phyloP scores from a whole-genome alignment of 2,888 invertebrate genomes.

The Plagodis pulveraria region DNA sequence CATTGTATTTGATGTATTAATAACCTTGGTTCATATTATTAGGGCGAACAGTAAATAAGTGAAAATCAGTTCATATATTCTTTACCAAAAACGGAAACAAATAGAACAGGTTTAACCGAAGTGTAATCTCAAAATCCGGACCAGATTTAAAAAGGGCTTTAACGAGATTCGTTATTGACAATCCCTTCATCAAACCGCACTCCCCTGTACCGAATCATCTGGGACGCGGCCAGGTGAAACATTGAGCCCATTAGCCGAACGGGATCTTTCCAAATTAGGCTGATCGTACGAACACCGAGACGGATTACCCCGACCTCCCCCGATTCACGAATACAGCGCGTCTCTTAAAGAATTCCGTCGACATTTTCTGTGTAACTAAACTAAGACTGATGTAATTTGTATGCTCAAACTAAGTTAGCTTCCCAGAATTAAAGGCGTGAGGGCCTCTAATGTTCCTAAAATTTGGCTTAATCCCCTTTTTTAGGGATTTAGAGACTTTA shows the following conservation, averaged over 20 bases:
- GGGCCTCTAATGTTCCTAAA: conserved; percentile 54
- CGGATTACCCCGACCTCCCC: conserved; percentile 59
- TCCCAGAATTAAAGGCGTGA: conserved; percentile 66
- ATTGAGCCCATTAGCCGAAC: conserved; percentile 62
- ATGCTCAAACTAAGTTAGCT: conserved; percentile 60
- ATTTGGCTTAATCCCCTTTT: conserved; percentile 49
- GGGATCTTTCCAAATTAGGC: conserved; percentile 67
- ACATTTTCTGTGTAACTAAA: conserved; percentile 61
- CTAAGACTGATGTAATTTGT: conserved; percentile 73
- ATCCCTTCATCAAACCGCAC: too few species aligned
- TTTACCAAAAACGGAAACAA: too few species aligned
- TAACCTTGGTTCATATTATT: too few species aligned
- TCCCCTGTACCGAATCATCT: conserved; percentile 29
- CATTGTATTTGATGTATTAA: too few species aligned
- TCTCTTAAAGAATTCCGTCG: conserved; percentile 60
- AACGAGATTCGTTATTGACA: too few species aligned
- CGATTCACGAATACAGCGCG: conserved; percentile 55
- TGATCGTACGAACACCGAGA: conserved; percentile 65
- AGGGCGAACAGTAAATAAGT: too few species aligned
- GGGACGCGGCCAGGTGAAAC: conserved; percentile 15
- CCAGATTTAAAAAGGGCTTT: too few species aligned
- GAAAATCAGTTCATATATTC: too few species aligned
- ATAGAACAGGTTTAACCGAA: too few species aligned
- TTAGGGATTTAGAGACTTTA: conserved; percentile 33
- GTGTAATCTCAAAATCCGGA: too few species aligned